These are phyloP conservation scores for Panagrolaimus sp. DNA, from an alignment of 1,140 invertebrate genomes.

Conservation along the genomic window DNA sequence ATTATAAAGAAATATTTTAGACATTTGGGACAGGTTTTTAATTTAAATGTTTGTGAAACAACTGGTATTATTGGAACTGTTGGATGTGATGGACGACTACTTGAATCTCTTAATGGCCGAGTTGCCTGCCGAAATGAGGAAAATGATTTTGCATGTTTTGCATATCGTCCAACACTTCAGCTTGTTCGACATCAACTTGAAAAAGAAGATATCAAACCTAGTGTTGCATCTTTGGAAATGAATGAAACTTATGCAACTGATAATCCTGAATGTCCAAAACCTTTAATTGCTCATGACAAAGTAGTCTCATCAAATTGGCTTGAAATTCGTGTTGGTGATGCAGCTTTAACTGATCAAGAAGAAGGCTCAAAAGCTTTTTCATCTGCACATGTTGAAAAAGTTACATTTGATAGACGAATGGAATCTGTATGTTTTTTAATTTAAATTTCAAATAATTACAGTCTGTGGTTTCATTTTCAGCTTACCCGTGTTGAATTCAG, in stretches of 20 bases:
- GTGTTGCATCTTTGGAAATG: background rate
- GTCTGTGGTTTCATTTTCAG: too few relatives aligned
- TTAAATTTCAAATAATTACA: too few relatives aligned
- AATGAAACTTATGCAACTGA: background rate
- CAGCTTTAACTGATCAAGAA: background rate
- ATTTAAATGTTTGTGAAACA: background rate
- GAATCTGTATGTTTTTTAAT: too few relatives aligned
- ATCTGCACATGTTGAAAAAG: background rate
- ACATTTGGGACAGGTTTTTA: background rate
- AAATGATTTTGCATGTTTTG: background rate
- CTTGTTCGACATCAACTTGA: background rate
- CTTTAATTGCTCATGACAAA: background rate
- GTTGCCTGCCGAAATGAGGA: background rate
- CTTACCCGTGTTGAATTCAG: constrained; percentile 11
- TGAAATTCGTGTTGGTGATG: constrained; percentile 4
- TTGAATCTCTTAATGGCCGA: background rate
- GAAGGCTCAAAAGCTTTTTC: background rate
- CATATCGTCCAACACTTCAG: background rate
- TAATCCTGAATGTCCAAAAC: background rate
- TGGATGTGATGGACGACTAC: background rate
- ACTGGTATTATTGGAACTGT: background rate
- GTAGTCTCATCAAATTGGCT: background rate
- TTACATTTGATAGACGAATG: background rate
- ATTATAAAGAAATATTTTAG: background rate
- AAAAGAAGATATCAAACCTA: background rate